phyloP scores from a whole-genome alignment of 2,113 vertebrate genomes.

The Podarcis raffonei region DNA sequence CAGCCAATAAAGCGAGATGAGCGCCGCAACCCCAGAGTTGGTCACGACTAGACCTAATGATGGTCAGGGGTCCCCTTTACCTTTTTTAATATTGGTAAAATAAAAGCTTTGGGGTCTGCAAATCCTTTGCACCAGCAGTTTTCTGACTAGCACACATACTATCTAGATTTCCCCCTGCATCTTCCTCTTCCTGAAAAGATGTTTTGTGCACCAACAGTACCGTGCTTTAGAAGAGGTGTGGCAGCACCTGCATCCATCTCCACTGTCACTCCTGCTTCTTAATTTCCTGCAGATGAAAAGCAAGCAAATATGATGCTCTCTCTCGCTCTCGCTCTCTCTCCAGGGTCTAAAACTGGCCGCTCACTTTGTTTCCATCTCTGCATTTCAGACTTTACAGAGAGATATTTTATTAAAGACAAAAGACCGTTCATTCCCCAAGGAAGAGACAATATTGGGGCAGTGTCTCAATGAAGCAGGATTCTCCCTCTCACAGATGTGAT shows the following conservation, averaged over 20 bases:
- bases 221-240: not conserved
- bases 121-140: not conserved
- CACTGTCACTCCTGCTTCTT: not conserved
- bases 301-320: not conserved
- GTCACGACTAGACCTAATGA: too few relatives aligned
- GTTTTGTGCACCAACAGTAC: not conserved
- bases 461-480: constrained; percentile 32
- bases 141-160: not conserved
- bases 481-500: constrained; percentile 38
- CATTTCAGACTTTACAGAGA: not conserved
- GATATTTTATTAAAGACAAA: constrained; percentile 42
- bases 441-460: not conserved
- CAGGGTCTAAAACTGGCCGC: not conserved
- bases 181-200: not conserved
- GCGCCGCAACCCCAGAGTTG: too few relatives aligned
- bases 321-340: not conserved
- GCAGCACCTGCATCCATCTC: not conserved
- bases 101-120: not conserved
- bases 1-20: too few relatives aligned
- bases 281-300: not conserved
- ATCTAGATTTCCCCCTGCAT: not conserved
- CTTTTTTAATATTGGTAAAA: not conserved
- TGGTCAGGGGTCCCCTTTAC: too few relatives aligned
- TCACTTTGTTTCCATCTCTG: not conserved
- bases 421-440: not conserved